A percentile compares a stretch with the other conserved stretches of the same genome.
phyloP scores from a whole-genome alignment of 1,140 invertebrate genomes.

The Meloidogyne chitwoodi region DNA sequence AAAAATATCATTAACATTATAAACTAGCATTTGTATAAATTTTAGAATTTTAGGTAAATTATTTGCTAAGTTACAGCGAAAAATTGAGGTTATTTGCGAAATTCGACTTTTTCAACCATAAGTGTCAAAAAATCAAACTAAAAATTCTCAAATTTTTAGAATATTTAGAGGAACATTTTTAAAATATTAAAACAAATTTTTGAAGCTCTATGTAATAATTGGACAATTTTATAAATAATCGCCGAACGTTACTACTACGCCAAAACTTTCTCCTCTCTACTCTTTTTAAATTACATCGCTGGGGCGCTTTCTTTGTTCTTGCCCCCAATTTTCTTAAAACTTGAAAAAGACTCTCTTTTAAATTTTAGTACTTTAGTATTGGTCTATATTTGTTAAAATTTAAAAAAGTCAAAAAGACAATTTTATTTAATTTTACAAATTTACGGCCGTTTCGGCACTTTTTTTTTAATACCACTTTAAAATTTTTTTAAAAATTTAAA shows the following conservation, averaged over 20 bases:
- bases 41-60: no score
- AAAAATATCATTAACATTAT: no score
- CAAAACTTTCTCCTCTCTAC: neutral
- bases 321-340: neutral
- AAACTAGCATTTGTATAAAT: no score
- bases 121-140: no score
- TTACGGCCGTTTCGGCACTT: neutral
- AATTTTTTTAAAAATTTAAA: neutral
- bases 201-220: neutral
- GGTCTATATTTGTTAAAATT: neutral
- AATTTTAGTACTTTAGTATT: neutral
- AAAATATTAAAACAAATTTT: neutral
- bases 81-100: no score
- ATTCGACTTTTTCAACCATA: no score
- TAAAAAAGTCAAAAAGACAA: neutral
- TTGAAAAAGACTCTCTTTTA: neutral
- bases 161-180: no score
- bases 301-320: neutral
- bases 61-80: no score
- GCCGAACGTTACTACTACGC: neutral
- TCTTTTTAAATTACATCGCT: neutral
- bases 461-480: neutral
- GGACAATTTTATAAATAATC: no score
- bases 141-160: no score
- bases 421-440: neutral